Evolutionary conservation across 2,888 invertebrate genomes (phyloP), one percentile per base, ranked within the genome.

Genomic region (Eupelmus urozonus): DNA sequence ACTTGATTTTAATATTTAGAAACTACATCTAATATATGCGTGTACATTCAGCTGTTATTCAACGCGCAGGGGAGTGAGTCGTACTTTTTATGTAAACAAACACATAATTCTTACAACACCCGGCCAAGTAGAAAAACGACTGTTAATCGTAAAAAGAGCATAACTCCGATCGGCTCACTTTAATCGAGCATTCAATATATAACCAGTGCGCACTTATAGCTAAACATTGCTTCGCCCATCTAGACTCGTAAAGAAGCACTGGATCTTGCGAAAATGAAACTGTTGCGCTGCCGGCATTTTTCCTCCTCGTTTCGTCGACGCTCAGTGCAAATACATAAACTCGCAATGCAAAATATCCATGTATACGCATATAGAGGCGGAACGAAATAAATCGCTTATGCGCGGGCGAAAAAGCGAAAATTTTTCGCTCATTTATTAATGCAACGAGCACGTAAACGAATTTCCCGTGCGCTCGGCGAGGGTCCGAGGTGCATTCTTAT

Each of bases 401-500:
- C 51, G n/a, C 11, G 18, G 16, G 27, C 13, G 11, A n/a, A 45
- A 45, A 7, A 16, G 13, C 2, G 16, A 45, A 16, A 34, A 34
- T 34, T 34, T 34, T 34, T 34, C 9, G 34, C 16, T 42, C 60
- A 29, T 63, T 76, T 76, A 62, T 76, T 76, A 69, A 67, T 29
- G 69, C 69, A 45, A 75, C 60, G 67, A 66, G 51, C 51, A 34
- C 42, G 60, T 67, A 42, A 60, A 66, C 66, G 66, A 72, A 76
- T 65, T 77, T 72, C 18, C 66, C 57, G 18, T 62, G 20, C 42
- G 20, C n/a, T 13, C 9, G 20, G 72, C 18, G 16, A 23, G 62
- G 42, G 20, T 65, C 27, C 27, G 3, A 4, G 34, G 25, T 23
- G 7, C 27, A 65, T 76, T 76, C 70, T 76, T 67, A 60, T 76